Base-by-base conservation (phyloP, 2,888 invertebrate genomes). In the Graphium colonna region DNA sequence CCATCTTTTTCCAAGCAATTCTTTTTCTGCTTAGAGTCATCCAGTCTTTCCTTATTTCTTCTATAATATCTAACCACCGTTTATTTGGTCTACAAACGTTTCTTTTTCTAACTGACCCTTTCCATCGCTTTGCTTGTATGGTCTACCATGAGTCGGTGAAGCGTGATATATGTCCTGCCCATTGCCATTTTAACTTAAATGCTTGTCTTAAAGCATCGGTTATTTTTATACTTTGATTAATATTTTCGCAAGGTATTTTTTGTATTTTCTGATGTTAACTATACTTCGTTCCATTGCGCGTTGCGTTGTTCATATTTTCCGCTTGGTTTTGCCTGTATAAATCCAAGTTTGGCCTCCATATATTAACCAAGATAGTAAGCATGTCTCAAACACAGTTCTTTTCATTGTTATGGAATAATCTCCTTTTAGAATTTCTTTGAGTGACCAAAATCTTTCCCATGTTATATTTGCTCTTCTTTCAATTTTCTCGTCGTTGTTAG, bases 321-420 rank as follows among this genome's bases (percentile, higher is more conserved):
- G 43, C 13, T 43, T 43, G 1, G 43, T 8, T 43, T 26, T 43
- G 7, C 17, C 13, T 43, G 43, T 43, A 13, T 13, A 21, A 4
- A 2, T 26, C 43, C 43, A 43, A n/a, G 43, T 43, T 43, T 43
- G 26, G n/a, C 21, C 18, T n/a, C 43, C 43, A 26, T 43, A 43
- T 18, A 43, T 3, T 12, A 26, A 26, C 9, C 43, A 26, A n/a
- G 21, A 40, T n/a, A n/a, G n/a, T n/a, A n/a, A n/a, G n/a, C n/a
- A n/a, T n/a, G n/a, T n/a, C n/a, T n/a, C n/a, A n/a, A n/a, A n/a
- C n/a, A n/a, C n/a, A n/a, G n/a, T n/a, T n/a, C n/a, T n/a, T n/a
- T n/a, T n/a, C n/a, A n/a, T 9, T 7, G 9, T 17, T 7, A 16
- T 17, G 1, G 17, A 9, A 9, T 40, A 40, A 4, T 40, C 9